Evolutionary conservation across 2,797 vertebrate genomes (phyloP).

Genomic region (Megaceryle alcyon): DNA sequence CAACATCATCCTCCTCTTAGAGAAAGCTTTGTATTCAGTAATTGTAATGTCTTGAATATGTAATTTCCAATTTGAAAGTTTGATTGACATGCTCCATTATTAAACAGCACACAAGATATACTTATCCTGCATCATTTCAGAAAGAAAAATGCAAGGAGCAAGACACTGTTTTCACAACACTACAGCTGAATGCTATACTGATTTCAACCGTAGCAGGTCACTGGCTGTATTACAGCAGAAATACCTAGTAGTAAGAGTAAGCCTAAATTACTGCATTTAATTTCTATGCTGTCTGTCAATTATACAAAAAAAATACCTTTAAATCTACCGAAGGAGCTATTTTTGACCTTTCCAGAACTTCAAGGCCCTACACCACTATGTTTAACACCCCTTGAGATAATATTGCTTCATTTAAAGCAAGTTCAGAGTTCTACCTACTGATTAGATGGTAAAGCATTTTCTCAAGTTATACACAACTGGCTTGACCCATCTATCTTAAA

Average conservation of each 20-base stretch:
- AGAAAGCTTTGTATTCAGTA: not conserved
- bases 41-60: not conserved
- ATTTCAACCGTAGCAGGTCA: not conserved
- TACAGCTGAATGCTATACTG: not conserved
- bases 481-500: not conserved
- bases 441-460: not conserved
- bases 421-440: not conserved
- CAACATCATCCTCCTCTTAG: not conserved
- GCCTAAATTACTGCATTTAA: not conserved
- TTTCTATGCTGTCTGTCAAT: not conserved
- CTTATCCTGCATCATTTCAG: not conserved
- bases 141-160: not conserved
- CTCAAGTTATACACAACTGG: fast-evolving
- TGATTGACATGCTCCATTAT: not conserved
- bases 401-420: not conserved
- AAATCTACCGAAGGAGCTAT: not conserved
- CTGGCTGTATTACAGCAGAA: not conserved
- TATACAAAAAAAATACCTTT: not conserved
- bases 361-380: not conserved
- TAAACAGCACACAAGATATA: not conserved
- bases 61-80: not conserved
- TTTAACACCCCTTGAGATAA: not conserved
- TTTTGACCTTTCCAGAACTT: not conserved
- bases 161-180: not conserved
- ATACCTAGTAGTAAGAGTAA: not conserved